Base-by-base conservation (phyloP, 2,113 vertebrate genomes). In the Eurystomus gularis region DNA sequence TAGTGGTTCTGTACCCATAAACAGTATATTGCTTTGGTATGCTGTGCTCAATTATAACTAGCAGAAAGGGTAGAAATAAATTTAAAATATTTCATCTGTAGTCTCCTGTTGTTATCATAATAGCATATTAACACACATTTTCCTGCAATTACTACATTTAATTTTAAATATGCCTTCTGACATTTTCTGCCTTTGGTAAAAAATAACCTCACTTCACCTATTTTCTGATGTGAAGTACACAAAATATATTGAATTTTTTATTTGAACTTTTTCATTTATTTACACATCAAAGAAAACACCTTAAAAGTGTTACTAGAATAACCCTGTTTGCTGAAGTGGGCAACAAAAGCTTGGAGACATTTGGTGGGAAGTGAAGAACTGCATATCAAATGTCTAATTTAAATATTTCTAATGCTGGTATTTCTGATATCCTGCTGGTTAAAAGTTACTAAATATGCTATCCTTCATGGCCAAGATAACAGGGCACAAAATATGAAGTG, bases 211-310 rank as follows among this genome's bases (percentile, higher is more conserved):
- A 42, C 62, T 95, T 96, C 79, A 82, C 88, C 76, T 94, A 12
- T 94, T 90, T 94, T 39, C 31, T 88, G 80, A 90, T 0, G 0
- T 37, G 44, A 94, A 88, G 72, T 82, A 94, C 79, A 86, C 84
- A 93, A 86, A 94, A 90, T 78, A 83, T 85, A 90, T 87, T 96
- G 81, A 83, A 93, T 96, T 95, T 91, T 87, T 92, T 94, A 97
- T 97, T 90, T 96, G 82, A 96, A 92, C 61, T 88, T 96, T 92
- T 79, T 82, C 4, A 16, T 97, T 94, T 96, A 97, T 96, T 97
- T 97, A 55, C 89, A 97, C 92, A 94, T 97, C 95, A 96, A 97
- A 97, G 87, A 94, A 87, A 95, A 65, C 76, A 96, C 62, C 94
- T 96, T 88, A 90, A 93, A 85, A 96, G 94, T 86, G 35, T 88